Conservation (phyloP, 2,113 vertebrate species). For the Catharus fuscescens region DNA sequence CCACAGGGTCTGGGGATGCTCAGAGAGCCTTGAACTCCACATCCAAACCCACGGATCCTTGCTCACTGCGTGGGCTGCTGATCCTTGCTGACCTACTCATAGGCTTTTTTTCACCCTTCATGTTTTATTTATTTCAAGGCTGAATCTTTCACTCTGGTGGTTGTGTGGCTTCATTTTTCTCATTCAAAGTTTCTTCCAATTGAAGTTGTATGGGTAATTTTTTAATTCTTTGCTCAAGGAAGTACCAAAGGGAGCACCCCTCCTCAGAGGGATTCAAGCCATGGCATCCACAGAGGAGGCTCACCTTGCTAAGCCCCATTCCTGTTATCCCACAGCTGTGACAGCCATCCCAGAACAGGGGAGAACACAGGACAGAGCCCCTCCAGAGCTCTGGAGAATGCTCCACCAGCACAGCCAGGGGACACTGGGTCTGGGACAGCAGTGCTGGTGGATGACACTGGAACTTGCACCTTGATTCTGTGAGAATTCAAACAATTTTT, state of each 20-base stretch:
- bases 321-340: neutral
- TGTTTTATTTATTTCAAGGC: neutral
- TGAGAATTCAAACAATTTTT: neutral
- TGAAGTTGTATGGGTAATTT: neutral
- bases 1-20: neutral
- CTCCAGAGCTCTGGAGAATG: neutral
- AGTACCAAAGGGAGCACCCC: neutral
- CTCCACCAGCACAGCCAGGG: accelerated
- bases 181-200: neutral
- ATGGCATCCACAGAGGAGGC: too few relatives aligned
- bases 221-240: neutral
- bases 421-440: neutral
- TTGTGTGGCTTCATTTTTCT: neutral
- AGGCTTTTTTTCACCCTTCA: neutral
- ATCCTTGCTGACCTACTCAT: neutral
- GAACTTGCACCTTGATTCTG: neutral
- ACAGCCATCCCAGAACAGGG: neutral
- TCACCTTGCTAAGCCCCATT: neutral
- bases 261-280: neutral
- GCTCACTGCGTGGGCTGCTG: neutral
- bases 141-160: neutral
- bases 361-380: neutral
- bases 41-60: accelerated
- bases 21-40: neutral
- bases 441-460: neutral